Evolutionary conservation across 2,113 vertebrate genomes (phyloP), one percentile per base, ranked within the genome.

Genomic region (Pluvianellus socialis): DNA sequence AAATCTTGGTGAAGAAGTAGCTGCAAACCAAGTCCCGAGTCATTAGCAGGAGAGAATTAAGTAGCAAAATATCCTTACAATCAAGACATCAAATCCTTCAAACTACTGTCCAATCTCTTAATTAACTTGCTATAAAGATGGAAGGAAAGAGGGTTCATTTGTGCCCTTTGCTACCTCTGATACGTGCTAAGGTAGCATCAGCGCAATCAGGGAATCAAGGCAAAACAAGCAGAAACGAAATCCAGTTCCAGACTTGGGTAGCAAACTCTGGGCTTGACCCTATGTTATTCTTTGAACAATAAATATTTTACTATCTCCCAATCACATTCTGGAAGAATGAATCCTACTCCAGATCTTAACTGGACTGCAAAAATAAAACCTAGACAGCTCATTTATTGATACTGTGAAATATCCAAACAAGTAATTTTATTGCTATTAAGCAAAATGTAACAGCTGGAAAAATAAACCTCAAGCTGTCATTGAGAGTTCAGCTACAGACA

Each of bases 361-460:
- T 63, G 92, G 53, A 91, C 74, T 79, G 84, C 84, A 94, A 79
- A 95, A 95, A 91, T 79, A 95, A 96, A 96, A 92, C 66, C 86
- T 87, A 82, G 73, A 94, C 70, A 85, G 95, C 67, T 92, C 84
- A 95, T 95, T 94, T 97, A 97, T 88, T 96, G 94, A 96, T 89
- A 92, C 63, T 73, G 67, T 58, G 74, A 92, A 96, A 95, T 91
- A 96, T 50, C 74, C 86, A 96, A 97, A 95, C 95, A 96, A 96
- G 89, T 85, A 65, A 92, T 94, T 97, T 95, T 87, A 95, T 87
- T 96, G 91, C 94, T 73, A 91, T 91, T 90, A 95, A 92, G 89
- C 58, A 95, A 96, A 95, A 96, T n/a, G 68, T 21, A 96, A 94
- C 94, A 96, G 91, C 95, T 97, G 97, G 96, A 95, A 95, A 94